Base-by-base conservation (phyloP, 2,888 invertebrate genomes). In the Lasioglossum malachurum region DNA sequence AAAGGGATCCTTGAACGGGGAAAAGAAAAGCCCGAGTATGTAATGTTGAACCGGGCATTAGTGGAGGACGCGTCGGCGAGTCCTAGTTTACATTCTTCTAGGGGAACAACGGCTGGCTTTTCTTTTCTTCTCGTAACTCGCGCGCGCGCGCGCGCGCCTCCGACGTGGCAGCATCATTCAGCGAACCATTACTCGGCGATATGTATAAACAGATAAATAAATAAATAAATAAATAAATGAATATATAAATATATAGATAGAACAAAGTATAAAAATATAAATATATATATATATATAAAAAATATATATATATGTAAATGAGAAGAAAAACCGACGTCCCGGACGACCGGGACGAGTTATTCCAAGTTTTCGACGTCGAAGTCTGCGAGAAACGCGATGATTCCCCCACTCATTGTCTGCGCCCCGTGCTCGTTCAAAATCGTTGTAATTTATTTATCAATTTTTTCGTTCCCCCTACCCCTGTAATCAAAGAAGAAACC, bases 241-340 rank as follows among this genome's bases (percentile, higher is more conserved):
- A 89, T 87, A 90, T 82, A 90, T 88, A 78, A 85, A 84, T 53
- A 74, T 77, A 85, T 71, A 85, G 76, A 88, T 85, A 83, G 73
- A 85, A 23, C 16, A 71, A 73, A 79, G 82, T 87, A 90, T 90
- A 83, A 85, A 90, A 82, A 90, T 77, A 83, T 41, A 46, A 78
- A 64, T 57, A 80, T 80, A 80, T 64, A 78, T 85, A 83, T 41
- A 81, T 60, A 75, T 57, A n/a, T n/a, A n/a, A n/a, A 27, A 27
- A 78, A 86, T 23, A 85, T 86, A 86, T 84, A 75, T 79, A 89
- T 84, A 89, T 88, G 82, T 80, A 84, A 90, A 85, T 86, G 90
- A 88, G 78, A 88, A 90, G 79, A 85, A 64, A 64, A 80, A 82
- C 78, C 87, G 81, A 83, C 81, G 76, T 90, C 82, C 82, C 78